These are phyloP conservation scores for Griposia aprilina DNA, from an alignment of 2,888 invertebrate genomes.

Conservation along the genomic window DNA sequence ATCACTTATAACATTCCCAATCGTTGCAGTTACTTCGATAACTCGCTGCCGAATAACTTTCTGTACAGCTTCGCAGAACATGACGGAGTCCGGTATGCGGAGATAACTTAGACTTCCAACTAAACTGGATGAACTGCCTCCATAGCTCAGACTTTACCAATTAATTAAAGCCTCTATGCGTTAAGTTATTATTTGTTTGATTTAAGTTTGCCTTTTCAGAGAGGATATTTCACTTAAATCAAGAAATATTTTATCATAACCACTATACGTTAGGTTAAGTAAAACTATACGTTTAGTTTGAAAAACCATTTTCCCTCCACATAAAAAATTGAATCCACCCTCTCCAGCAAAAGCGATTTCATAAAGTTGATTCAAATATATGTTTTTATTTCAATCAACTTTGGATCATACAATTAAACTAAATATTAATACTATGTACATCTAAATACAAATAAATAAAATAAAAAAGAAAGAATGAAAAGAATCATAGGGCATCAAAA, in stretches of 20 bases:
- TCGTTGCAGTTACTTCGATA: conserved; percentile 17
- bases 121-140: conserved; percentile 3
- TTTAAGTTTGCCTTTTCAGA: too few relatives aligned
- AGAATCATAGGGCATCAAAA: too few relatives aligned
- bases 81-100: not conserved
- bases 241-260: not conserved
- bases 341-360: not conserved
- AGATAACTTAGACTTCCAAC: not conserved
- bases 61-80: not conserved
- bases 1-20: conserved; percentile 25
- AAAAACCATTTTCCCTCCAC: not conserved
- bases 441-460: too few relatives aligned
- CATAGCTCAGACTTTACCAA: too few relatives aligned
- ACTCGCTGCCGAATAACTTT: conserved; percentile 6
- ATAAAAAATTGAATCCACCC: not conserved
- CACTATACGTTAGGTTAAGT: too few relatives aligned
- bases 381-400: too few relatives aligned
- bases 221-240: not conserved
- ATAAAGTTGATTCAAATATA: conserved; percentile 21
- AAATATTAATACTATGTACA: too few relatives aligned
- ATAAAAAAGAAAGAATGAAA: too few relatives aligned
- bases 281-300: too few relatives aligned
- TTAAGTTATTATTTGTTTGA: not conserved
- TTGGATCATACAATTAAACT: too few relatives aligned
- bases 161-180: not conserved